Evolutionary conservation across 2,888 invertebrate species (phyloP).

Genomic region (Odontothrips loti): DNA sequence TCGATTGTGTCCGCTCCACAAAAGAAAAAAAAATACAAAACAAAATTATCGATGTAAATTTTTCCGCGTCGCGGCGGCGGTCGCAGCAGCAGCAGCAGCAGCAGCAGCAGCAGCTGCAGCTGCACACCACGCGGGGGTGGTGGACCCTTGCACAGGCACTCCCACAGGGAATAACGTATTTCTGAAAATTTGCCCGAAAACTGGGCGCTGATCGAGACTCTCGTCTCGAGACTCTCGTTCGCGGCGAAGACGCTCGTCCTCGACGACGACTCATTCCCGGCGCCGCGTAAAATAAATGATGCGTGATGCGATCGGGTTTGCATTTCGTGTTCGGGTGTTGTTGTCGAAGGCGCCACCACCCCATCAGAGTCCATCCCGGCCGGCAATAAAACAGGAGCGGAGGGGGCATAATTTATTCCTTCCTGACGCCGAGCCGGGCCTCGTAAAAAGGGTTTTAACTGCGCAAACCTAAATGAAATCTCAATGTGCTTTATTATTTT

Average conservation of each 20-base stretch:
- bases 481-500: constrained; percentile 27
- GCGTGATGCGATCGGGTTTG: not conserved
- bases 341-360: not conserved
- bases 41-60: not conserved
- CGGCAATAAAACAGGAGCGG: constrained; percentile 18
- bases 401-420: constrained; percentile 11
- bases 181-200: not conserved
- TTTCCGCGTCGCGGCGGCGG: not conserved
- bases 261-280: not conserved
- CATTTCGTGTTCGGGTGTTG: not conserved
- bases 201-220: not conserved
- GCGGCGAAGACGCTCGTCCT: not conserved
- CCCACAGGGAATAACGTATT: too few species aligned
- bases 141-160: too few species aligned
- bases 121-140: not conserved
- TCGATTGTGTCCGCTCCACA: not conserved
- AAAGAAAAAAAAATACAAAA: not conserved
- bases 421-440: not conserved
- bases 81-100: too few species aligned
- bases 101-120: not conserved
- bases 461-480: constrained; percentile 26
- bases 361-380: constrained; percentile 2
- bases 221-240: too few species aligned
- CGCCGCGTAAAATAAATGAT: not conserved
- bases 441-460: constrained; percentile 23